Evolutionary conservation across 2,113 vertebrate genomes (phyloP).

Genomic region (Neotoma lepida): DNA sequence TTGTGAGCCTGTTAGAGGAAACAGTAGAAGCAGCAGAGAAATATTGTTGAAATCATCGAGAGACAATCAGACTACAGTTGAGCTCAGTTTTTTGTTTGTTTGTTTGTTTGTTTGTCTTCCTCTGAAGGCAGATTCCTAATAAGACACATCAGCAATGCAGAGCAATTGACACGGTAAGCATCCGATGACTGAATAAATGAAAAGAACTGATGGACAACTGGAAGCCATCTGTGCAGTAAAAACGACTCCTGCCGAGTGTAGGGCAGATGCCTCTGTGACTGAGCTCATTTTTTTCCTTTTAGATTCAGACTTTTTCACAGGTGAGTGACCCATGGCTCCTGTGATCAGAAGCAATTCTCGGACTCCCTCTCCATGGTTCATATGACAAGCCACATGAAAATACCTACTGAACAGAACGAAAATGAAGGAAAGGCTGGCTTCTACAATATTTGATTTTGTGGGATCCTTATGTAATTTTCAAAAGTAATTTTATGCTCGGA

Average conservation of each 20-base stretch:
- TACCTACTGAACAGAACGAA: constrained; percentile 24
- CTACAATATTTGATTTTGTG: neutral
- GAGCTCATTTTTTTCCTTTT: constrained; percentile 21
- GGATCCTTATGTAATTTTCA: neutral
- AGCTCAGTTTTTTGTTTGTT: neutral
- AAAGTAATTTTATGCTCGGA: constrained; percentile 31
- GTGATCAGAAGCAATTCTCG: constrained; percentile 53
- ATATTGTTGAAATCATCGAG: neutral
- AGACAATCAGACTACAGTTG: neutral
- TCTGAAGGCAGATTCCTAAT: constrained; percentile 24
- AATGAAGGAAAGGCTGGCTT: constrained; percentile 11
- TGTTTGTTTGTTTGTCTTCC: neutral
- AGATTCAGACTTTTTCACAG: constrained; percentile 59
- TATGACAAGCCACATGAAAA: constrained; percentile 34
- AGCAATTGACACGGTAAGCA: constrained; percentile 51
- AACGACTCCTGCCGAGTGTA: neutral
- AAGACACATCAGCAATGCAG: neutral
- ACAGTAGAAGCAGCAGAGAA: constrained; percentile 19
- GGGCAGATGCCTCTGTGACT: neutral
- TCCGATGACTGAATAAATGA: constrained; percentile 44
- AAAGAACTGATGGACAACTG: constrained; percentile 3
- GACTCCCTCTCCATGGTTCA: constrained; percentile 34
- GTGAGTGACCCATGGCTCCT: constrained; percentile 31
- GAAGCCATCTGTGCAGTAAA: constrained; percentile 7
- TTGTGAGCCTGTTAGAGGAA: neutral